Conservation (phyloP, 2,113 vertebrate genomes). For the Anas platyrhynchos region DNA sequence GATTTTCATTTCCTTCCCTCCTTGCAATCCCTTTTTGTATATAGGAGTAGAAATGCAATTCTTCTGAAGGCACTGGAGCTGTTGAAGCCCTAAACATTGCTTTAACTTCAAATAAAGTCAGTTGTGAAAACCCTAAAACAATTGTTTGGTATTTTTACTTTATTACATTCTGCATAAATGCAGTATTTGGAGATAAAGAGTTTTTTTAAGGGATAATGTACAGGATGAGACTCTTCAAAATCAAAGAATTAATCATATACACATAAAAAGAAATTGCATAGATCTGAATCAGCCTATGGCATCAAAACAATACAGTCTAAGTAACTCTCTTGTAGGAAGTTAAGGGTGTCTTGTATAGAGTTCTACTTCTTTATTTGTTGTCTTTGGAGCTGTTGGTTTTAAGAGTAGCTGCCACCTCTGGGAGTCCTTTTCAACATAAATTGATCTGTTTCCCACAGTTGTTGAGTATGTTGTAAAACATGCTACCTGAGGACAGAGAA, state of each 20-base stretch:
- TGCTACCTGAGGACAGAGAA: neutral
- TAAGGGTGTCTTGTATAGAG: neutral
- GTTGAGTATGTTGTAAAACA: neutral
- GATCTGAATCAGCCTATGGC: neutral
- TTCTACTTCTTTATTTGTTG: neutral
- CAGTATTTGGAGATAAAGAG: neutral
- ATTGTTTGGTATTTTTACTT: neutral
- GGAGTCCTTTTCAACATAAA: rapidly evolving
- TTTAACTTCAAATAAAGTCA: neutral
- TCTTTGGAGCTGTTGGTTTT: neutral
- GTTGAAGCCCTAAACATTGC: neutral
- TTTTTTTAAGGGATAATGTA: rapidly evolving
- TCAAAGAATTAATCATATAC: neutral
- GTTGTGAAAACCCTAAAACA: neutral
- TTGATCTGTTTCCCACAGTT: neutral
- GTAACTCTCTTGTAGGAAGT: neutral
- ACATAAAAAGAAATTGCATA: neutral
- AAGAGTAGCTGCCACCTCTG: neutral
- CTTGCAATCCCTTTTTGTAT: rapidly evolving
- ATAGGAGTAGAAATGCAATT: neutral
- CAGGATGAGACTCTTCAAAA: neutral
- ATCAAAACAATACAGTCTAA: neutral
- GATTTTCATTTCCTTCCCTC: rapidly evolving
- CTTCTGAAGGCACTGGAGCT: neutral
- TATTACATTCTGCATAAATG: neutral